These are phyloP conservation scores for Aphelocoma californica DNA, from an alignment of 2,797 vertebrate genomes.

Conservation along the genomic window DNA sequence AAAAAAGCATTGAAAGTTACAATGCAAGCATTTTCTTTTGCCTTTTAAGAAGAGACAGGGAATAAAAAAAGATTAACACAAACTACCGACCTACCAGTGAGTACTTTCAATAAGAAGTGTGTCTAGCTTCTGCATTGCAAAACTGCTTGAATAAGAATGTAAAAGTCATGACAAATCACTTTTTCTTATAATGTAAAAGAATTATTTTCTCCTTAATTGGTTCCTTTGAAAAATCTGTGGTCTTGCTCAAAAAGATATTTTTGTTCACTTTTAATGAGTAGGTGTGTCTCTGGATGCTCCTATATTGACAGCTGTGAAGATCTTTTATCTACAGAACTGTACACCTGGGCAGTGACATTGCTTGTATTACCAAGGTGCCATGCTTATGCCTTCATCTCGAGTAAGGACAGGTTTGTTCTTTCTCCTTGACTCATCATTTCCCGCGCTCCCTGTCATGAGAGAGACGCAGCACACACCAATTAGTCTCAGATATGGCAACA, in stretches of 20 bases:
- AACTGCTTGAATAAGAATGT: conserved; percentile 19
- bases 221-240: conserved; percentile 24
- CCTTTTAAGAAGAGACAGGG: background rate
- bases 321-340: background rate
- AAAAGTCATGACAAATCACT: conserved; percentile 28
- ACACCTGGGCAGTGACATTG: background rate
- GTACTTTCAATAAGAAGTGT: background rate
- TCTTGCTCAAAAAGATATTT: background rate
- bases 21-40: conserved; percentile 21
- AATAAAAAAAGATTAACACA: conserved; percentile 26
- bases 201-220: conserved; percentile 18
- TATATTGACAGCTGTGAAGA: background rate
- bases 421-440: background rate
- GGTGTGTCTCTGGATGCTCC: background rate
- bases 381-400: background rate
- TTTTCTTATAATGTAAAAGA: background rate
- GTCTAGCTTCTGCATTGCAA: conserved; percentile 7
- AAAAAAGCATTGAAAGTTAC: conserved; percentile 11
- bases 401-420: conserved; percentile 16
- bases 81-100: background rate
- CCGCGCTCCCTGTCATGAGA: background rate
- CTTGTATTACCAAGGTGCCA: background rate
- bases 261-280: conserved; percentile 44
- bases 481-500: conserved; percentile 10
- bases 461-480: conserved; percentile 13